Percentiles rank a stretch among this genome's conserved stretches.
Evolutionary conservation across 2,113 vertebrate species (phyloP).

Genomic region (Tricholaema leucomelas): DNA sequence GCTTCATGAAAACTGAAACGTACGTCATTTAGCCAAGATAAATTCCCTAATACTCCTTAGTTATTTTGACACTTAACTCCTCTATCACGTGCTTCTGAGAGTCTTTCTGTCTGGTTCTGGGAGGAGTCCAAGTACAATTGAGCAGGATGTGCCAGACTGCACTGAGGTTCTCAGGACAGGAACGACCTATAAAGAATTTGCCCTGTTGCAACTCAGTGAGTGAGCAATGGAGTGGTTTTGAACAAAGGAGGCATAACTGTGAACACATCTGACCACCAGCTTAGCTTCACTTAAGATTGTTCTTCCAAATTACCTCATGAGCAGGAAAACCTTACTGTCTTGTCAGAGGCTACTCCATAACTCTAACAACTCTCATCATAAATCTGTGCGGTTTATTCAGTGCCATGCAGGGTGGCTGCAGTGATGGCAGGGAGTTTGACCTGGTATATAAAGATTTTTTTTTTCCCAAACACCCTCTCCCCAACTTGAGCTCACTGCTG

Average conservation of each 20-base stretch:
- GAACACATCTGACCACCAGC: neutral
- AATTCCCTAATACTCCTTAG: conserved; percentile 54
- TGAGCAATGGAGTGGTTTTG: neutral
- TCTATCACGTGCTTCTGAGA: neutral
- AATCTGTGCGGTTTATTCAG: neutral
- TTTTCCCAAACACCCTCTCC: neutral
- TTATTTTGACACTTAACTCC: conserved; percentile 57
- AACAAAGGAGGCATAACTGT: neutral
- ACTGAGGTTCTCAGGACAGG: neutral
- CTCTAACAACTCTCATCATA: neutral
- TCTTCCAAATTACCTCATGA: neutral
- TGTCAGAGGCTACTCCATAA: neutral
- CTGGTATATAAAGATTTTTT: no score
- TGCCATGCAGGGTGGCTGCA: neutral
- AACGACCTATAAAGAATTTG: neutral
- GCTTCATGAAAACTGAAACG: conserved; percentile 48
- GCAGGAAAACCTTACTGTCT: neutral
- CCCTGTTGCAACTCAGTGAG: neutral
- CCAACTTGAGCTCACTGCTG: neutral
- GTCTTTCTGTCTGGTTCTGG: conserved; percentile 6
- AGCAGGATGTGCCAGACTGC: neutral
- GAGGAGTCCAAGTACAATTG: neutral
- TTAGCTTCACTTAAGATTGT: neutral
- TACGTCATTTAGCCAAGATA: conserved; percentile 54
- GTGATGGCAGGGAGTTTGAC: neutral